Conservation (phyloP, 2,797 vertebrate species). For the Sebastes steindachneri region DNA sequence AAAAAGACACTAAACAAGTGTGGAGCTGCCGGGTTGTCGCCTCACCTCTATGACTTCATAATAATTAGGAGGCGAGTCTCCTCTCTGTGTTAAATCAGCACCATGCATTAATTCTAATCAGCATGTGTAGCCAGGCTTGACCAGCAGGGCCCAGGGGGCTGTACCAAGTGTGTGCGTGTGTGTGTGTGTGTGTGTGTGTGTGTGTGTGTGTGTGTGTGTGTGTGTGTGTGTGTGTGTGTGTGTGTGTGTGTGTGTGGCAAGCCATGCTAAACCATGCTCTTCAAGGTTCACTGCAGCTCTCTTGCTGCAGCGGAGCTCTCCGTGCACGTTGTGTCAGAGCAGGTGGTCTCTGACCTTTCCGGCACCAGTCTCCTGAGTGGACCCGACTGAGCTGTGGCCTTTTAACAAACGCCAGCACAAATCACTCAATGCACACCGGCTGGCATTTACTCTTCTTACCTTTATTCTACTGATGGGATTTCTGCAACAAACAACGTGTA, state of each 20-base stretch:
- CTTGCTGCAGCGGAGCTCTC: slow-evolving; percentile 17
- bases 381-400: slow-evolving; percentile 46
- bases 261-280: slow-evolving; percentile 68
- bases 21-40: slow-evolving; percentile 21
- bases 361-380: slow-evolving; percentile 28
- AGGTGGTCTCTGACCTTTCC: slow-evolving; percentile 72
- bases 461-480: neutral
- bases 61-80: slow-evolving; percentile 70
- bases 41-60: slow-evolving; percentile 69
- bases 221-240: neutral
- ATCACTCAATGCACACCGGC: slow-evolving; percentile 9
- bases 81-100: slow-evolving; percentile 73
- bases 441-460: slow-evolving; percentile 1
- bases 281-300: slow-evolving; percentile 68
- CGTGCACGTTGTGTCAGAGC: slow-evolving; percentile 32
- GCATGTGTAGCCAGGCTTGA: slow-evolving; percentile 75
- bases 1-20: slow-evolving; percentile 22
- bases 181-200: neutral
- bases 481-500: neutral
- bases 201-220: neutral
- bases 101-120: slow-evolving; percentile 81
- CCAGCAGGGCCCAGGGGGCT: slow-evolving; percentile 52
- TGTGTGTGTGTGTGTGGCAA: neutral
- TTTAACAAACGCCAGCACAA: slow-evolving; percentile 38
- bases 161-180: neutral